phyloP scores from a whole-genome alignment of 2,888 invertebrate species.

The Abrostola tripartita region DNA sequence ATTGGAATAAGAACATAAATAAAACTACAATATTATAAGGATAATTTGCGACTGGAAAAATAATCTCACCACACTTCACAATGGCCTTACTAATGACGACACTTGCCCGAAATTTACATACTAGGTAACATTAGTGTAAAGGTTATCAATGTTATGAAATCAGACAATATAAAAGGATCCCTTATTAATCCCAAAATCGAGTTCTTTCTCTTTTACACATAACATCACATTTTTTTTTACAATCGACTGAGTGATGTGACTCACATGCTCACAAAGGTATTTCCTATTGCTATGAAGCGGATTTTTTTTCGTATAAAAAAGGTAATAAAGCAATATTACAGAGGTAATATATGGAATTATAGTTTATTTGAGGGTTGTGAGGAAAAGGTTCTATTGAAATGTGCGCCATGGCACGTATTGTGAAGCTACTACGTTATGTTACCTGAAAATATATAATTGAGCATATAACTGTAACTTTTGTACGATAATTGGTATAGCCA shows the following conservation, averaged over 20 bases:
- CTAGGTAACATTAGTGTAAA: no score
- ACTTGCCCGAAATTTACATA: no score
- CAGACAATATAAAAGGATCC: constrained; percentile 19
- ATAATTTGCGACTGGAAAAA: no score
- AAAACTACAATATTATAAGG: no score
- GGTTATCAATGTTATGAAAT: not conserved
- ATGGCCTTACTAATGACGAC: no score
- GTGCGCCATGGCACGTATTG: constrained; percentile 8
- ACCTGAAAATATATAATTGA: constrained; percentile 9
- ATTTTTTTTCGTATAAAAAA: constrained; percentile 46
- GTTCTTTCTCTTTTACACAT: constrained; percentile 24
- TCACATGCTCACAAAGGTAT: constrained; percentile 42
- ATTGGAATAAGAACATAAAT: no score
- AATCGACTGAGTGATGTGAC: constrained; percentile 43
- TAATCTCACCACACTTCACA: no score
- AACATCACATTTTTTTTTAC: constrained; percentile 24
- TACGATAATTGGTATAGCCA: no score
- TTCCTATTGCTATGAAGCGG: constrained; percentile 36
- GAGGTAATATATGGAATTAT: constrained; percentile 28
- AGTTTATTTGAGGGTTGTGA: constrained; percentile 11
- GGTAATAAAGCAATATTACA: constrained; percentile 49
- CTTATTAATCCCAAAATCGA: constrained; percentile 45
- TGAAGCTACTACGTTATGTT: constrained; percentile 1
- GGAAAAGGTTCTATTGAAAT: constrained; percentile 39
- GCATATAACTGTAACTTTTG: no score